A percentile compares a stretch with the other conserved stretches of the same genome.
Evolutionary conservation across 2,888 invertebrate species (phyloP).

Genomic region (Ennomos erosarius): DNA sequence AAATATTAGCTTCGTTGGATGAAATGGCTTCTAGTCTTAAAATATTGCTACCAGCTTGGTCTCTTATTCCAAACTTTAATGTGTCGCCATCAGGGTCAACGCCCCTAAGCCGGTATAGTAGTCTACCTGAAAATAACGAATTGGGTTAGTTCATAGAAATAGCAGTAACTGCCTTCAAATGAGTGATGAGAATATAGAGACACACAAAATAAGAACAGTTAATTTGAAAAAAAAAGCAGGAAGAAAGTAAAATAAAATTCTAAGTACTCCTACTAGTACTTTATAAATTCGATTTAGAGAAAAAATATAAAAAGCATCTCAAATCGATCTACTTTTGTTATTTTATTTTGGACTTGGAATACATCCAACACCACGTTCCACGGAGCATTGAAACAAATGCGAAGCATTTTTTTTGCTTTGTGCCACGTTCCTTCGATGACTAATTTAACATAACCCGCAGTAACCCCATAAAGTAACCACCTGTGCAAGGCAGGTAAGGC

Average conservation of each 20-base stretch:
- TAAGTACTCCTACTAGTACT: too few relatives aligned
- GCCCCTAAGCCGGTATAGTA: constrained; percentile 93
- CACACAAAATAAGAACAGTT: too few relatives aligned
- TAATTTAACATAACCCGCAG: constrained; percentile 48
- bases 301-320: too few relatives aligned
- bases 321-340: neutral
- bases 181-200: too few relatives aligned
- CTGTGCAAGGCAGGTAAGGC: constrained; percentile 48
- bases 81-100: constrained; percentile 94
- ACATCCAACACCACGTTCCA: constrained; percentile 11
- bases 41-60: constrained; percentile 92
- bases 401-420: too few relatives aligned
- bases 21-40: constrained; percentile 93
- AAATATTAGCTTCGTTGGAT: constrained; percentile 93
- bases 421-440: constrained; percentile 41
- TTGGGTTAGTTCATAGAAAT: constrained; percentile 23
- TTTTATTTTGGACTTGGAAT: constrained; percentile 2
- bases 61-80: constrained; percentile 92
- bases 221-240: too few relatives aligned
- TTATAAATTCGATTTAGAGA: too few relatives aligned
- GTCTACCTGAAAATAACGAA: constrained; percentile 86
- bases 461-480: constrained; percentile 14
- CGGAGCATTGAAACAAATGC: too few relatives aligned
- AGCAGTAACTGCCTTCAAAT: constrained; percentile 1
- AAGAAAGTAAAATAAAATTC: too few relatives aligned